These are phyloP conservation scores for Epinephelus coioides DNA, from an alignment of 2,797 vertebrate species.

Conservation along the genomic window DNA sequence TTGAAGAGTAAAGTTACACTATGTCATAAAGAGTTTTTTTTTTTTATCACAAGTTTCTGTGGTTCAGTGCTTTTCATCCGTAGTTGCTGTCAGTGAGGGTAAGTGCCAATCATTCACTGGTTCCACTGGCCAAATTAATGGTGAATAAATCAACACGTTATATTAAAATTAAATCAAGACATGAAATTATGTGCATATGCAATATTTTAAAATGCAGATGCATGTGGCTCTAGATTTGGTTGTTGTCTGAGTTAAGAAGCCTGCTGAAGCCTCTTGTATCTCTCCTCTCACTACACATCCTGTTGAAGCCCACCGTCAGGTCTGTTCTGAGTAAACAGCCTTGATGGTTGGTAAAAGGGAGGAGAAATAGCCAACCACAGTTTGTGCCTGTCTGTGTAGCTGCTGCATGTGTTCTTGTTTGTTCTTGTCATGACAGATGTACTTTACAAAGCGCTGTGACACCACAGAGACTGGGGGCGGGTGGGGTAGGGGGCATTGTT, in stretches of 20 bases:
- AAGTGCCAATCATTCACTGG: background rate
- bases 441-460: no score
- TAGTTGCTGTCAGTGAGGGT: no score
- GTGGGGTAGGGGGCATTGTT: no score
- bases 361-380: conserved; percentile 12
- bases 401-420: conserved; percentile 14
- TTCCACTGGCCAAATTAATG: background rate
- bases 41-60: no score
- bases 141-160: background rate
- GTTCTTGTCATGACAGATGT: no score
- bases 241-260: background rate
- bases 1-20: background rate
- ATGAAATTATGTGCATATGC: background rate
- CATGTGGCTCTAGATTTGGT: background rate
- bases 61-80: no score
- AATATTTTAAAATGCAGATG: background rate
- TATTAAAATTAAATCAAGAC: background rate
- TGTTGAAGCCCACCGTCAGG: background rate
- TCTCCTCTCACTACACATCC: conserved; percentile 23
- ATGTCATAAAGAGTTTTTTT: no score
- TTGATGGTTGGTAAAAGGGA: conserved; percentile 31
- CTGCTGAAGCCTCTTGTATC: accelerated
- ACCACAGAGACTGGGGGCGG: no score
- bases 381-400: background rate
- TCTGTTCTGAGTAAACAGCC: conserved; percentile 41